Evolutionary conservation across 1,140 invertebrate species (phyloP), one percentile per base, ranked within the genome.

Genomic region (Ctenoplectra terminalis): DNA sequence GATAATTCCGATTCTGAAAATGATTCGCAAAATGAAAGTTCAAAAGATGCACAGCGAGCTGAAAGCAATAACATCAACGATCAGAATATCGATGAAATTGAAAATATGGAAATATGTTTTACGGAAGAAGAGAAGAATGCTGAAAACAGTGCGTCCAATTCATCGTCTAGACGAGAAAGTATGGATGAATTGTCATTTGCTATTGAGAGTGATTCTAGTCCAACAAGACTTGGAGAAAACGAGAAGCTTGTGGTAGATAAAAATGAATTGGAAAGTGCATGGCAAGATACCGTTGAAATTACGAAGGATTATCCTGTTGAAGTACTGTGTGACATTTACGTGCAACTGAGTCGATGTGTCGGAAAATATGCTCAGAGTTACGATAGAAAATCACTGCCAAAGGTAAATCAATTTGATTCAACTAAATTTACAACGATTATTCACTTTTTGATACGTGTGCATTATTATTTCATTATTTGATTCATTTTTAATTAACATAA

Each of bases 271-370:
- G 95, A 96, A 83, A 94, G 92, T 85, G 91, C 95, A 50, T 93
- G 95, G 86, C 92, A 94, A 78, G 93, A 95, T 84, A 95, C 95
- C 37, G 94, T 95, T 31, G 92, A 95, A 73, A 85, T 92, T 11
- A 94, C 96, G 0, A 90, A 94, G 2, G 90, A 93, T 37, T 95
- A 95, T 73, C 93, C 95, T 1, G 92, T 96, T 23, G 94, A 95
- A 63, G 93, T 95, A 40, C 87, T 96, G 0, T 92, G 96, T 46
- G 95, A 96, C 86, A 91, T 96, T 63, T 95, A 96, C 90, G 93
- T 95, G 63, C 95, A 96, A 87, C 88, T 96, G 0, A 94, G 94
- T 40, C 89, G 94, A 81, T 94, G 95, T 40, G 92, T 96, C n/a
- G 94, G 92, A 31, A 91, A 92, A 85, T 95, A 95, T 90, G 89